phyloP scores from a whole-genome alignment of 1,140 invertebrate genomes.

The Cyrtorhinus lividipennis region DNA sequence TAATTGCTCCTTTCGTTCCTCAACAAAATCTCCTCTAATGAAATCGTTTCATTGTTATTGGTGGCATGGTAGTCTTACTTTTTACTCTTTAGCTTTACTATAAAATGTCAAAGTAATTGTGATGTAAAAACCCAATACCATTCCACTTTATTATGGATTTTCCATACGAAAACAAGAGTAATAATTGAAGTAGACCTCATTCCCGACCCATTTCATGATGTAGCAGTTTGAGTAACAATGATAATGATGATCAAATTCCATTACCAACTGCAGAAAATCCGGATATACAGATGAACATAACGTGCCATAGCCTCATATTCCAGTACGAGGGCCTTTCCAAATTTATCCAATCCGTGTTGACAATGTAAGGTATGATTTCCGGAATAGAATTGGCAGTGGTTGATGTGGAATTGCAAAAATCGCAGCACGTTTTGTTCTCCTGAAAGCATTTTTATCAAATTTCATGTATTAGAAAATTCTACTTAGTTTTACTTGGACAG shows the following conservation, averaged over 20 bases:
- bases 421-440: not conserved
- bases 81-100: too few species aligned
- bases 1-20: too few species aligned
- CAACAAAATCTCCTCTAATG: too few species aligned
- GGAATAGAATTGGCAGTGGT: not conserved
- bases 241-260: conserved; percentile 22
- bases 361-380: not conserved
- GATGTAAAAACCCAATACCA: not conserved
- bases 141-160: not conserved
- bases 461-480: too few species aligned
- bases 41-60: too few species aligned
- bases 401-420: not conserved
- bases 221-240: conserved; percentile 5
- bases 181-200: not conserved
- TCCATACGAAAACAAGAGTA: not conserved
- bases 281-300: conserved; percentile 43
- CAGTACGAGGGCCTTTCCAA: conserved; percentile 7
- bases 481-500: too few species aligned
- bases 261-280: conserved; percentile 38
- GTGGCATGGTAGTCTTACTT: too few species aligned
- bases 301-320: conserved; percentile 43
- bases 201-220: not conserved
- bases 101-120: too few species aligned
- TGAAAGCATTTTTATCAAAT: too few species aligned
- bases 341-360: not conserved